Evolutionary conservation across 2,888 invertebrate genomes (phyloP).

Genomic region (Aromia moschata): DNA sequence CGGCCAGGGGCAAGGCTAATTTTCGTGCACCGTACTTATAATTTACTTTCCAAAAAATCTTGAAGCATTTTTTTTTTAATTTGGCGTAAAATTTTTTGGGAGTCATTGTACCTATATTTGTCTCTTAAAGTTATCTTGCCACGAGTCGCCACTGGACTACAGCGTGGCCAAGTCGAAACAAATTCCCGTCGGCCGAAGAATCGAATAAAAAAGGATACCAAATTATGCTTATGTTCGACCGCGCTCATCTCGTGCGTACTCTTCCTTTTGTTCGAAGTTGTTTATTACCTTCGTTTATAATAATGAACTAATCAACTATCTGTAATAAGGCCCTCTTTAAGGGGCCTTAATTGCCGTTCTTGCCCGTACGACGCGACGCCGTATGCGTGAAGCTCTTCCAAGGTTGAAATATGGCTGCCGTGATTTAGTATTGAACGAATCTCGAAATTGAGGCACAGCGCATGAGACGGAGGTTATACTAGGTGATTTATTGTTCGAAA

Average conservation of each 20-base stretch:
- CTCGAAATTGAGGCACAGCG: neutral
- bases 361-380: slow-evolving; percentile 12
- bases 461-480: neutral
- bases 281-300: slow-evolving; percentile 22
- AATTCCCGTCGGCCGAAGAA: slow-evolving; percentile 18
- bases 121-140: no score
- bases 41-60: no score
- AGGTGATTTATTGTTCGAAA: neutral
- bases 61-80: no score
- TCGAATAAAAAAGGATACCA: slow-evolving; percentile 9
- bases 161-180: slow-evolving; percentile 9
- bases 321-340: slow-evolving; percentile 26
- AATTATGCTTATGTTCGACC: slow-evolving; percentile 17
- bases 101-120: no score
- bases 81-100: no score
- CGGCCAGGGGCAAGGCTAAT: no score
- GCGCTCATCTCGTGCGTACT: neutral
- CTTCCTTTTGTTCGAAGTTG: slow-evolving; percentile 17
- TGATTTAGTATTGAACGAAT: slow-evolving; percentile 21
- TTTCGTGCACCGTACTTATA: no score
- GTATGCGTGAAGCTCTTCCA: slow-evolving; percentile 17
- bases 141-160: no score
- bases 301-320: slow-evolving; percentile 28
- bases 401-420: slow-evolving; percentile 6
- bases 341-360: slow-evolving; percentile 20